Conservation (phyloP, 2,888 invertebrate species). For the Lasiommata megera region DNA sequence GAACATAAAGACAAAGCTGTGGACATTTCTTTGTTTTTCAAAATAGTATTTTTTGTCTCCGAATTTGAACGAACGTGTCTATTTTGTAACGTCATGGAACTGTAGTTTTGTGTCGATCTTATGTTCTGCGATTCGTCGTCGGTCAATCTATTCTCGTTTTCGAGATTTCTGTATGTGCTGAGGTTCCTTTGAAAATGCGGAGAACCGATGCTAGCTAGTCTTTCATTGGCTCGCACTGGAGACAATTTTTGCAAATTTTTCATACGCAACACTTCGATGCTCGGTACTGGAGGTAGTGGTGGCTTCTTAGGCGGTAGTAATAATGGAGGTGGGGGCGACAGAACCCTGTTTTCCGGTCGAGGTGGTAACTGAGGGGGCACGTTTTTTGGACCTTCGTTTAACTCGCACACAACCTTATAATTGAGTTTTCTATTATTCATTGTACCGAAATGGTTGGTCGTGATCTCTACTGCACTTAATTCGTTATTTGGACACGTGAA, state of each 20-base stretch:
- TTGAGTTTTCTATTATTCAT: constrained; percentile 69
- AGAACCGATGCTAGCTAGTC: constrained; percentile 83
- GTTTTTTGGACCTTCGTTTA: constrained; percentile 57
- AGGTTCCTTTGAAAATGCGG: constrained; percentile 83
- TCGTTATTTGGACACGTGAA: constrained; percentile 73
- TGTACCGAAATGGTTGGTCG: constrained; percentile 69
- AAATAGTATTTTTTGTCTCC: constrained; percentile 71
- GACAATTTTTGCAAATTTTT: constrained; percentile 73
- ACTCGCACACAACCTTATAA: constrained; percentile 71
- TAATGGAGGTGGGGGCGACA: constrained; percentile 77
- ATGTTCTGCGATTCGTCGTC: constrained; percentile 59
- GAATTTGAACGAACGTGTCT: constrained; percentile 73
- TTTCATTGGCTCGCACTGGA: constrained; percentile 66
- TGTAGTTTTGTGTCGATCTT: constrained; percentile 58
- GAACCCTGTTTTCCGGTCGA: constrained; percentile 58
- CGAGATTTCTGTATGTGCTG: constrained; percentile 81
- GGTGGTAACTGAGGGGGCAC: constrained; percentile 80
- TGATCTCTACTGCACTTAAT: constrained; percentile 65
- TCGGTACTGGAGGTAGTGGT: constrained; percentile 86
- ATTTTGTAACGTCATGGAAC: constrained; percentile 67
- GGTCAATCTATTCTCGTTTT: constrained; percentile 65
- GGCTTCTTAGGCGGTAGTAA: constrained; percentile 86
- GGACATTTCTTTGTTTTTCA: constrained; percentile 71
- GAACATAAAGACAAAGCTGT: constrained; percentile 75
- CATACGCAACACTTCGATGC: constrained; percentile 81